Evolutionary conservation across 2,113 vertebrate species (phyloP), one percentile per base, ranked within the genome.

Genomic region (Misgurnus anguillicaudatus): DNA sequence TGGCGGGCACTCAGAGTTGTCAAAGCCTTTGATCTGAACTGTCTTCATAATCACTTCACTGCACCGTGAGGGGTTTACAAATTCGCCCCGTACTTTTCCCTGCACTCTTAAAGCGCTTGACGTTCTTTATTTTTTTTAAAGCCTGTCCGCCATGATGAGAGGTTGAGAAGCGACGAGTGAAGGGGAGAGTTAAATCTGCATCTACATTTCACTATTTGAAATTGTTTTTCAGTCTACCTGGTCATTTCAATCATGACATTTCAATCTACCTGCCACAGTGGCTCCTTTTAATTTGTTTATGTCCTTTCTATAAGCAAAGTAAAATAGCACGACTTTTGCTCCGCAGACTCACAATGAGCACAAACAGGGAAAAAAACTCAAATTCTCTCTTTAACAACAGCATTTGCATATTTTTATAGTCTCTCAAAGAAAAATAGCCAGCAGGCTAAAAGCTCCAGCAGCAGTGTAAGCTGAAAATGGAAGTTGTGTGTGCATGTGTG

Each of bases 321-420:
- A 14, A 81, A 13, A 60, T 48, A 80, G 41, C 45, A 60, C 77
- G n/a, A 24, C 16, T 24, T 36, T 48, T 72, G 24, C 47, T 69
- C 65, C 78, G 38, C 60, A 62, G 61, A 42, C 55, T 80, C 81
- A 73, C 78, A 77, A 9, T 6, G 81, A 68, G 69, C 58, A 21
- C 47, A 65, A 75, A 74, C 78, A 21, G 72, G 65, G 78, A 86
- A 83, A 79, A 85, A 89, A 86, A 75, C 60, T 62, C 31, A 24
- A 67, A 85, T 91, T 87, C 86, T 84, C 60, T 77, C 86, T 89
- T 90, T 88, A 91, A 92, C 90, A 92, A 91, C 86, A 87, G 86
- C 89, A 92, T 93, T 93, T 92, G 91, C 92, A 93, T 93, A 91
- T 93, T 91, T 93, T 90, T 88, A 91, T 92, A 87, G 87, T 90